Percentiles rank a stretch among this genome's conserved stretches.
These are phyloP conservation scores for Megalopta genalis DNA, from an alignment of 1,140 invertebrate genomes.

Conservation along the genomic window DNA sequence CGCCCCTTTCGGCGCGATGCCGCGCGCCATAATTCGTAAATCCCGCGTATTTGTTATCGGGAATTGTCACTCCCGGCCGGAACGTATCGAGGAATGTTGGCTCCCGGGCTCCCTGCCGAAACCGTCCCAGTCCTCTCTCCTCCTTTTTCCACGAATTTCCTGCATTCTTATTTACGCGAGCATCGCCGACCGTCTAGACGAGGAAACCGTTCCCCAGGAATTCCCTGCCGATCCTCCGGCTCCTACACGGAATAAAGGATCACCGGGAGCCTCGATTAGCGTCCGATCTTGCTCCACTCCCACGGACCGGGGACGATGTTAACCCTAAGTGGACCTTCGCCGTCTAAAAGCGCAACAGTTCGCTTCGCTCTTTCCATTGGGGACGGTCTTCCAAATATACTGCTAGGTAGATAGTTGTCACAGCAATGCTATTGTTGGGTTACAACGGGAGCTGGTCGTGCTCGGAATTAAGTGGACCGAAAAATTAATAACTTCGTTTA, in stretches of 20 bases:
- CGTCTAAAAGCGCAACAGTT: too few species aligned
- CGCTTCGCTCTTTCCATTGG: too few species aligned
- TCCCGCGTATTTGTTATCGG: conserved; percentile 53
- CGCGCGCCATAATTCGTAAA: conserved; percentile 49
- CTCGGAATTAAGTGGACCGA: too few species aligned
- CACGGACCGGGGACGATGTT: too few species aligned
- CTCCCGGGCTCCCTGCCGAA: background rate
- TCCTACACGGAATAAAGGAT: conserved; percentile 1
- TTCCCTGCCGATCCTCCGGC: background rate
- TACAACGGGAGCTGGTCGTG: too few species aligned
- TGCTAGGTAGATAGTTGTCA: too few species aligned
- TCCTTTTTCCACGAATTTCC: conserved; percentile 28
- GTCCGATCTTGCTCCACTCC: background rate
- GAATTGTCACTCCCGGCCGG: conserved; percentile 49
- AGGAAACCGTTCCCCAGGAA: conserved; percentile 8
- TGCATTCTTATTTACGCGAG: conserved; percentile 34
- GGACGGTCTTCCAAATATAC: too few species aligned
- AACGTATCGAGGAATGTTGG: conserved; percentile 35
- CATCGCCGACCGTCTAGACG: conserved; percentile 1
- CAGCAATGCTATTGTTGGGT: too few species aligned
- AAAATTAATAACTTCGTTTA: too few species aligned
- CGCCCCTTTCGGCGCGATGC: conserved; percentile 31
- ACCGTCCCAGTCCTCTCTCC: background rate
- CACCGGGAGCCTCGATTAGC: background rate
- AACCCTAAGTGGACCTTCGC: too few species aligned